Base-by-base conservation (phyloP, 2,797 vertebrate species). In the Perodicticus potto region DNA sequence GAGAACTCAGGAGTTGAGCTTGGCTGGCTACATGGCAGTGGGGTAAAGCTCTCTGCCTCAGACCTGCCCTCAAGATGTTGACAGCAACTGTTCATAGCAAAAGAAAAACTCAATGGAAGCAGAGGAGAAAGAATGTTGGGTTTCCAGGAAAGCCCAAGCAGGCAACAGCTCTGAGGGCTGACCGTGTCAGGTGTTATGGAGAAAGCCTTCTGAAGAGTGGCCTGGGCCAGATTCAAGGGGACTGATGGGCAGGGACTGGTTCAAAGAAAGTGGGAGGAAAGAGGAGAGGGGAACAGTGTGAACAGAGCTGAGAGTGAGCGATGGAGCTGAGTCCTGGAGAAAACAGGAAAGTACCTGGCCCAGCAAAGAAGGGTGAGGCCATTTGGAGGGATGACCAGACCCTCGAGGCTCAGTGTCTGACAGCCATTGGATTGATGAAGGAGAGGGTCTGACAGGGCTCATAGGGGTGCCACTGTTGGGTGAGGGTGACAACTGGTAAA, bases 131-230 rank as follows among this genome's bases (percentile, higher is more conserved):
- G 65, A 67, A 73, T 0, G 2, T 5, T 0, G 17, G 82, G 6
- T 6, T 2, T 80, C 7, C 3, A 25, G 0, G 0, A 10, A 1
- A 43, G 11, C 6, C 0, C 7, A 32, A 34, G 22, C 61, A 8
- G 0, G 0, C 0, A 20, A 2, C 40, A 61, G 27, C n/a, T 67
- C 32, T 4, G 20, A 3, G 55, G 13, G 20, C 37, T 61, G 32
- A 4, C 5, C 0, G 0, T 1, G 40, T 32, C 37, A 34, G 23
- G 14, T 20, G 6, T 55, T 10, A 9, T 0, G 29, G 94, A 85
- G 22, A 69, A 73, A 34, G 37, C 4, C 7, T 57, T 25, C 12
- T 40, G 37, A 77, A 53, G n/a, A 45, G 13, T 4, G 2, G 17
- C 43, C 69, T 29, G 2, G 17, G 5, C 27, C 16, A 4, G 55